phyloP scores from a whole-genome alignment of 2,797 vertebrate species.

The Brachyrhaphis roseni region DNA sequence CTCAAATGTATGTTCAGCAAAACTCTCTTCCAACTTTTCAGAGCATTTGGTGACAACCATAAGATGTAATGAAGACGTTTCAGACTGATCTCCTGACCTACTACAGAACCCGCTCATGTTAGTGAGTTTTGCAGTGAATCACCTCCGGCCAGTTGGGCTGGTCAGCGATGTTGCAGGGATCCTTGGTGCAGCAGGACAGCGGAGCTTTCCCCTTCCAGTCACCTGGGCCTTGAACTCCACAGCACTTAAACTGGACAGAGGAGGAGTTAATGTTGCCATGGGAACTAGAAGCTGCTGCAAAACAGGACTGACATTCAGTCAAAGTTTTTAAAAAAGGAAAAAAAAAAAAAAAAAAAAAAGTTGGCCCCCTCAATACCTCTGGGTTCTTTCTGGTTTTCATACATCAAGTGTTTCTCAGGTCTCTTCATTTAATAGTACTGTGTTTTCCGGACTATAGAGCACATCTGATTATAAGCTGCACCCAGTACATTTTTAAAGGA shows the following conservation, averaged over 20 bases:
- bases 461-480: too few relatives aligned
- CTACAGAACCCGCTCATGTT: neutral
- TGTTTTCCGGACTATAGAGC: too few relatives aligned
- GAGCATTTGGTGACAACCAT: neutral
- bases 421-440: neutral
- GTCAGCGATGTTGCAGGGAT: slow-evolving; percentile 52
- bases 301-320: neutral
- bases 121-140: neutral
- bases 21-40: neutral
- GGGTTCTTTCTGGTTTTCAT: neutral
- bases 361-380: neutral
- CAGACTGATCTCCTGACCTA: neutral
- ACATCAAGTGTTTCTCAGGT: neutral
- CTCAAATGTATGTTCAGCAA: neutral
- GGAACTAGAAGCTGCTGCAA: neutral
- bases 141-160: slow-evolving; percentile 68
- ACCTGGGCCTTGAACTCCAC: slow-evolving; percentile 59
- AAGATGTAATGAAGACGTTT: neutral
- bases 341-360: neutral
- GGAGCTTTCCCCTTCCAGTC: slow-evolving; percentile 69
- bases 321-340: neutral
- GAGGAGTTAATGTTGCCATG: neutral
- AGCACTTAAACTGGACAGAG: slow-evolving; percentile 69
- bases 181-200: slow-evolving; percentile 63
- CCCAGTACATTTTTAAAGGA: too few relatives aligned